Evolutionary conservation across 2,888 invertebrate species (phyloP).

Genomic region (Lithodes maja): DNA sequence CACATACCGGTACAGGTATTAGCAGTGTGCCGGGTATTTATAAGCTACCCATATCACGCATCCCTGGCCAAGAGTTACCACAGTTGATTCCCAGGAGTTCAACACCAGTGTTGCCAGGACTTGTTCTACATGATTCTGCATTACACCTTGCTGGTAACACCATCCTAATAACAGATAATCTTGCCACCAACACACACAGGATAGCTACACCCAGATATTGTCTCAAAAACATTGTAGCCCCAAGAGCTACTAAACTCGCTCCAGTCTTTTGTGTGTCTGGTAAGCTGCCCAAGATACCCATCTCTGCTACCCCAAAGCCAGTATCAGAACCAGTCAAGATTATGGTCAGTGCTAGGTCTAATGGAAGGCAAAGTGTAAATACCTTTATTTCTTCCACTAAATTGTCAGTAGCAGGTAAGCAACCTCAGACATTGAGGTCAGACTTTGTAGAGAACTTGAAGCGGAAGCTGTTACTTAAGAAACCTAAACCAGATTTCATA

Average conservation of each 20-base stretch:
- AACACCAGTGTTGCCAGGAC: not conserved
- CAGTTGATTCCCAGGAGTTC: not conserved
- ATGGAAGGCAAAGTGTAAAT: not conserved
- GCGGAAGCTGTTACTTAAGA: conserved; percentile 15
- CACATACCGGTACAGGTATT: not conserved
- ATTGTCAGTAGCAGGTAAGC: not conserved
- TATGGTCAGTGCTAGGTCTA: conserved; percentile 4
- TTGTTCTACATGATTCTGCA: not conserved
- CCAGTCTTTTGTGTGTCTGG: not conserved
- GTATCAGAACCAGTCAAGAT: conserved; percentile 24
- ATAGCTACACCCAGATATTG: not conserved
- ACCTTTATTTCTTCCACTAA: not conserved
- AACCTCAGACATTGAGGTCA: not conserved
- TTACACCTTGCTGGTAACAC: not conserved
- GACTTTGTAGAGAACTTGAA: not conserved
- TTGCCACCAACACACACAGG: not conserved
- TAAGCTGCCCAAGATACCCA: not conserved
- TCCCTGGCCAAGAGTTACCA: not conserved
- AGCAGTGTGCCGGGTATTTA: not conserved
- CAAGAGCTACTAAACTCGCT: not conserved
- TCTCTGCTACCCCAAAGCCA: not conserved
- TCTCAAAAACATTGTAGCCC: not conserved
- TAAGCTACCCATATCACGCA: not conserved
- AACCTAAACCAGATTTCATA: conserved; percentile 11
- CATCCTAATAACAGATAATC: not conserved